Base-by-base conservation (phyloP, 2,797 vertebrate species). In the Oreochromis grahami region DNA sequence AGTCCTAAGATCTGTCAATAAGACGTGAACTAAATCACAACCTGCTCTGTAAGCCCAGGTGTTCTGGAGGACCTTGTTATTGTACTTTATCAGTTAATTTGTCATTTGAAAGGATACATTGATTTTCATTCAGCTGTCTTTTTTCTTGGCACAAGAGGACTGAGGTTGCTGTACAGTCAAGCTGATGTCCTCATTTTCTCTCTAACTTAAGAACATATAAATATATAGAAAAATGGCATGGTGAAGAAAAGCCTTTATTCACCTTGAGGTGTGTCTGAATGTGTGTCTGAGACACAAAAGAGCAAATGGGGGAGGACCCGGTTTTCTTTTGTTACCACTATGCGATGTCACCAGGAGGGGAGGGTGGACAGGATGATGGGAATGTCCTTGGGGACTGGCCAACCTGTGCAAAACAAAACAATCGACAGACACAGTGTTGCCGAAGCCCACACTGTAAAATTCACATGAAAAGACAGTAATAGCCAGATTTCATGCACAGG, bases 321-420 rank as follows among this genome's bases (percentile, higher is more conserved):
- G 76, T 83, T 92, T 89, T 88, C 68, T 77, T 92, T 93, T 93
- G 90, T 92, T 89, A 50, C 48, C 77, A 76, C 68, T 51, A 55
- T 78, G 80, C 82, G 60, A 88, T 85, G 87, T 89, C 63, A 87
- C 26, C 36, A 50, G 45, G 55, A 82, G 81, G 86, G 86, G 88
- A 55, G 79, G 82, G 60, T 83, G 87, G 78, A 78, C 29, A 38
- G 72, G 52, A 82, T 52, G 87, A 83, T 53, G 78, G 78, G 84
- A 77, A 77, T 8, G 79, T 87, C 95, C 89, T 86, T 74, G 85
- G 91, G 80, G 93, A 88, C 36, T 4, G 15, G 77, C 84, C 3
- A 76, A 85, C 80, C 81, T 89, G 41, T 85, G 52, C 65, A 85
- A 82, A 89, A 78, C 84, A 52, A 83, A 83, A 77, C 17, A 72